These are phyloP conservation scores for Melanotaenia maccullochi DNA, from an alignment of 2,797 vertebrate genomes.

Conservation along the genomic window DNA sequence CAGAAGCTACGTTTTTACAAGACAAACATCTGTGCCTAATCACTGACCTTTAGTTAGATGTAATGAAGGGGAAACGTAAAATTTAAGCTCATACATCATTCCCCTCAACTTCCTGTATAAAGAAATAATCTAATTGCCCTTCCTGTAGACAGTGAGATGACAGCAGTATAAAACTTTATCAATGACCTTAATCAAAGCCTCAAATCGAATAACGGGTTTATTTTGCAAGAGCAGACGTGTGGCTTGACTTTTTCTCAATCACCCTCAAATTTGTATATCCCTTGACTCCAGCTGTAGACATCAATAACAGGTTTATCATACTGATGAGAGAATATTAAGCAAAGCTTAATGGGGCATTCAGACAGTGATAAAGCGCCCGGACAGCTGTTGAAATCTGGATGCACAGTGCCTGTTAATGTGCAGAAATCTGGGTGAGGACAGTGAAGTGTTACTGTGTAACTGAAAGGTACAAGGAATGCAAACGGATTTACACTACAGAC, in stretches of 20 bases:
- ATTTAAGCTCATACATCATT: constrained; percentile 5
- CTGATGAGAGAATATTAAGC: constrained; percentile 73
- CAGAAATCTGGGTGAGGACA: constrained; percentile 46
- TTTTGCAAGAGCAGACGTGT: constrained; percentile 49
- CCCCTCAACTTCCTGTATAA: constrained; percentile 10
- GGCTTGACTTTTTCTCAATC: constrained; percentile 52
- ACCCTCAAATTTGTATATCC: constrained; percentile 60
- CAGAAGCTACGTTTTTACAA: constrained; percentile 31
- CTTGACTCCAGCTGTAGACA: constrained; percentile 54
- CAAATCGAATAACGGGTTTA: constrained; percentile 35
- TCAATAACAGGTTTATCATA: constrained; percentile 73
- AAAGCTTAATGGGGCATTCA: constrained; percentile 69
- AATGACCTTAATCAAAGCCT: constrained; percentile 62
- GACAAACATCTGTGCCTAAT: constrained; percentile 15
- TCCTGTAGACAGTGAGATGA: constrained; percentile 29
- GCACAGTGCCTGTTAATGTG: constrained; percentile 68
- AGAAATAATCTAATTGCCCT: constrained; percentile 46
- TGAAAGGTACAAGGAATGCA: constrained; percentile 20
- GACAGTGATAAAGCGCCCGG: constrained; percentile 70
- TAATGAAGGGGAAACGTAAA: constrained; percentile 12
- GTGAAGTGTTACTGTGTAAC: constrained; percentile 18
- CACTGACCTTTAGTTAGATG: constrained; percentile 22
- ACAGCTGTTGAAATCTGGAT: constrained; percentile 71
- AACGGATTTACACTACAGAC: constrained; percentile 1
- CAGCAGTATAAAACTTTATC: constrained; percentile 35